Evolutionary conservation across 2,888 invertebrate species (phyloP).

Genomic region (Miltochrista miniata): DNA sequence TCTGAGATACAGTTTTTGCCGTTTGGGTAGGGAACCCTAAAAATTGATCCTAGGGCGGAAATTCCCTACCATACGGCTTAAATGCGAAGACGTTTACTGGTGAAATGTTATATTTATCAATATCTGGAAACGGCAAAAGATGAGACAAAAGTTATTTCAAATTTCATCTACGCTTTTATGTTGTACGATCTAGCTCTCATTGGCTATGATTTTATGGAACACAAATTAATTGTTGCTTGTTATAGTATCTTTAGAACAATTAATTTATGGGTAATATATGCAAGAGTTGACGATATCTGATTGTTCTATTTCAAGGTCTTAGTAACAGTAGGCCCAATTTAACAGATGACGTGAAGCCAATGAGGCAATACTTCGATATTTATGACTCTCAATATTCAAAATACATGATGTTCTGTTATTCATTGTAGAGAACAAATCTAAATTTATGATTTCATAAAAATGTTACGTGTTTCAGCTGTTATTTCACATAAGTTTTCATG

Average conservation of each 20-base stretch:
- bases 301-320: conserved; percentile 45
- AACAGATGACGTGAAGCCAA: conserved; percentile 22
- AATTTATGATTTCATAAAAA: conserved; percentile 7
- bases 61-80: no score
- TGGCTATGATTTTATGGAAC: background rate
- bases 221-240: conserved; percentile 39
- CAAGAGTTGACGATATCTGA: conserved; percentile 48
- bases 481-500: conserved; percentile 2
- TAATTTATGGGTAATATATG: conserved; percentile 70
- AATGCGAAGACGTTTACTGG: no score
- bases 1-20: no score
- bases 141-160: no score
- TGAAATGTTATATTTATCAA: no score
- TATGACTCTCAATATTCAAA: background rate
- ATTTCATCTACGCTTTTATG: no score
- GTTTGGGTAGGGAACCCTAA: no score
- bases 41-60: no score
- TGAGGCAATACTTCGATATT: background rate
- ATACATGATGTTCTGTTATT: background rate
- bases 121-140: no score
- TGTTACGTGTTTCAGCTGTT: conserved; percentile 3
- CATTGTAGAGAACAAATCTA: background rate
- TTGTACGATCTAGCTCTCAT: no score
- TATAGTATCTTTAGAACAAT: conserved; percentile 47
- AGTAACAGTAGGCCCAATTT: conserved; percentile 26